These are phyloP conservation scores for Chiloscyllium plagiosum DNA, from an alignment of 2,113 vertebrate species.

Conservation along the genomic window DNA sequence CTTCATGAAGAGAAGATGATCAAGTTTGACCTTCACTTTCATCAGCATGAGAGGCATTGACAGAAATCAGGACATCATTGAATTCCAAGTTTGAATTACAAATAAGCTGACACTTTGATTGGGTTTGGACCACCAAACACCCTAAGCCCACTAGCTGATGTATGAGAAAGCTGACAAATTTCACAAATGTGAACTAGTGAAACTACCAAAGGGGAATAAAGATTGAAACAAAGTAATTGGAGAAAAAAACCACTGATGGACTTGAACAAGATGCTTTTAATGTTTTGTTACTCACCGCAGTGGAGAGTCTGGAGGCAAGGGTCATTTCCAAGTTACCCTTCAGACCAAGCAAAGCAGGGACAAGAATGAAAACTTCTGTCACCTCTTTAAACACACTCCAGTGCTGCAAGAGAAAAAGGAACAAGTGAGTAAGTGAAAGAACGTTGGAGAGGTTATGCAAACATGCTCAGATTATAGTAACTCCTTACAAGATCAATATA, in stretches of 20 bases:
- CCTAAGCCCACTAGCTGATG: background rate
- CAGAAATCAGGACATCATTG: background rate
- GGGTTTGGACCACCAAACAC: background rate
- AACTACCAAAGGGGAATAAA: background rate
- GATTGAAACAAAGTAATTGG: background rate
- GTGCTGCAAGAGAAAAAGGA: slow-evolving; percentile 61
- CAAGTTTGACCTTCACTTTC: background rate
- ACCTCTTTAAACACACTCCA: slow-evolving; percentile 92
- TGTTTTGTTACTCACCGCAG: slow-evolving; percentile 73
- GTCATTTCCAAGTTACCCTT: slow-evolving; percentile 99
- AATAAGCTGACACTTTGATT: background rate
- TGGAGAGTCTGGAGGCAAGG: slow-evolving; percentile 88
- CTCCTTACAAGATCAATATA: background rate
- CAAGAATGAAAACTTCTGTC: slow-evolving; percentile 94
- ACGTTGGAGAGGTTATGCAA: background rate
- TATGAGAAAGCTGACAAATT: background rate
- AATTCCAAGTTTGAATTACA: background rate
- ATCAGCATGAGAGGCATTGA: background rate
- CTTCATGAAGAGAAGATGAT: background rate
- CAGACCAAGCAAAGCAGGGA: slow-evolving; percentile 87
- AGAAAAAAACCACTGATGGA: background rate
- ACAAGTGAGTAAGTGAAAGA: background rate
- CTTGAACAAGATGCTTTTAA: background rate
- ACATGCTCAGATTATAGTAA: background rate
- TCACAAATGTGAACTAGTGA: background rate